Base-by-base conservation (phyloP, 2,113 vertebrate genomes). In the Cottus gobio region DNA sequence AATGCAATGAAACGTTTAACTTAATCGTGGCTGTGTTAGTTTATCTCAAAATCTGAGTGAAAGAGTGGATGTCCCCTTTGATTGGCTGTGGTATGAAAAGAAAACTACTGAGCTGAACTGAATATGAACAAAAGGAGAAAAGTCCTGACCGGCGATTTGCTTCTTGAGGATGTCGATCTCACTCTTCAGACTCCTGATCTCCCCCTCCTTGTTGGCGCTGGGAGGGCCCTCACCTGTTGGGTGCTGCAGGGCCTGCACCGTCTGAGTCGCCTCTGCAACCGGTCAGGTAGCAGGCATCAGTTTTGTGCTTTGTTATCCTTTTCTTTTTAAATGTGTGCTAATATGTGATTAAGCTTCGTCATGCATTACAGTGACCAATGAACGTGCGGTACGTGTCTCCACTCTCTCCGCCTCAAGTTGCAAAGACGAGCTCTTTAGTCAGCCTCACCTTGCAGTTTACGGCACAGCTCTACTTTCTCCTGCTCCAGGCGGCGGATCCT, bases 111-210 rank as follows among this genome's bases (percentile, higher is more conserved):
- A 30, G 65, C 24, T 54, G 4, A 44, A 24, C 12, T 34, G 11
- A 54, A 26, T n/a, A 26, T 54, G 10, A 54, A 13, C 46, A 26
- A 42, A 20, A 12, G 30, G 10, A 24, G 13, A 34, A 31, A 52
- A 37, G 37, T 77, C 4, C 87, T 88, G 89, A 99, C 98, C 98
- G 88, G 96, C 95, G 50, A 98, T 94, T 91, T 98, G 97, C 80
- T 97, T 97, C 94, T 96, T 99, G 79, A 99, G 93, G 73, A 95
- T 95, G 90, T 98, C 97, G 56, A 98, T 97, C 95, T 99, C 98
- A 71, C 95, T 97, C 92, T 97, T 99, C 82, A 99, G 95, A 85
- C 93, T 96, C 92, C 96, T 95, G 85, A 99, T 98, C 95, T 99
- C 98, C 90, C 96, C 92, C 92, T 99, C 98, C 91, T 96, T 99